Evolutionary conservation across 2,888 invertebrate species (phyloP).

Genomic region (Phlogophora meticulosa): DNA sequence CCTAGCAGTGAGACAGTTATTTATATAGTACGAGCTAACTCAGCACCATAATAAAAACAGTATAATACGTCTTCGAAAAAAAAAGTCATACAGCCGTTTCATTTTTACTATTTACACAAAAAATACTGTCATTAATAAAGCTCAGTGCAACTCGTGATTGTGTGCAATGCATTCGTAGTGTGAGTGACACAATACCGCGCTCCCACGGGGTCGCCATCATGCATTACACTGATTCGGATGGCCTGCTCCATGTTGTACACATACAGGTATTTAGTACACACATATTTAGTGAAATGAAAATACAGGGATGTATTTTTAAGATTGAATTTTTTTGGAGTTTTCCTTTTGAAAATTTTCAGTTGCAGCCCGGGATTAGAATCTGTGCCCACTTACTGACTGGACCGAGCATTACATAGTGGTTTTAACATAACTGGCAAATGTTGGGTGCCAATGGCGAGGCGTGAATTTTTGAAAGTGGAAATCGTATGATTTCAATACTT

Average conservation of each 20-base stretch:
- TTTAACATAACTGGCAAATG: too few relatives aligned
- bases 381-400: background rate
- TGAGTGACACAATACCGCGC: conserved; percentile 65
- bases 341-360: too few relatives aligned
- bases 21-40: too few relatives aligned
- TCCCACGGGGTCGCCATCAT: conserved; percentile 57
- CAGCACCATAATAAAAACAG: background rate
- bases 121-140: conserved; percentile 3
- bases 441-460: too few relatives aligned
- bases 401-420: too few relatives aligned
- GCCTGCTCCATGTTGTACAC: conserved; percentile 18
- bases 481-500: too few relatives aligned
- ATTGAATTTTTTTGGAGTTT: background rate
- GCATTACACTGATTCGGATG: conserved; percentile 45
- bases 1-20: too few relatives aligned
- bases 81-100: background rate
- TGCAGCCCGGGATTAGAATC: background rate
- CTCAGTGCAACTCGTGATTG: conserved; percentile 42
- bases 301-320: background rate
- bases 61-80: background rate
- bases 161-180: conserved; percentile 55
- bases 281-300: conserved; percentile 11
- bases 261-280: conserved; percentile 21
- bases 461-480: too few relatives aligned
- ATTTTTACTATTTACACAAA: background rate